phyloP scores from a whole-genome alignment of 2,113 vertebrate genomes.

The Phylloscopus trochiloides region DNA sequence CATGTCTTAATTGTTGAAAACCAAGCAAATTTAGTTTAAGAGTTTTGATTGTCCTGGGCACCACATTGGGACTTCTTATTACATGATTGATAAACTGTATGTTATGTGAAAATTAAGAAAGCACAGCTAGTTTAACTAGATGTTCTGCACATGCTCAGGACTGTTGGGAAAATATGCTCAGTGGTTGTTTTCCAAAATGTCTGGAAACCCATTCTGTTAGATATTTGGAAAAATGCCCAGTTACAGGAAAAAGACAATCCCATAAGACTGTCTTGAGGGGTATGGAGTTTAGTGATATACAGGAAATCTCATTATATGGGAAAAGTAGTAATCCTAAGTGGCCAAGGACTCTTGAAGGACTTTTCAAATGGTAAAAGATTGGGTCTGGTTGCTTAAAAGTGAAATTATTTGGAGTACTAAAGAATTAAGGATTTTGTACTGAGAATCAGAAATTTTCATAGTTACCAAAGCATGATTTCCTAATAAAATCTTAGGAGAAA shows the following conservation, averaged over 20 bases:
- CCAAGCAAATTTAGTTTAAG: neutral
- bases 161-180: neutral
- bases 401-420: neutral
- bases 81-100: neutral
- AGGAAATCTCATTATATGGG: neutral
- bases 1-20: neutral
- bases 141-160: neutral
- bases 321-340: neutral
- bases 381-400: neutral
- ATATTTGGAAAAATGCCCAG: neutral
- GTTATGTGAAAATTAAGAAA: neutral
- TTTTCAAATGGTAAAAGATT: neutral
- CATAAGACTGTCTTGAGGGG: neutral
- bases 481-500: neutral
- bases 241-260: neutral
- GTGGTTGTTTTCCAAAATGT: neutral
- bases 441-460: neutral
- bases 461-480: neutral
- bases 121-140: neutral
- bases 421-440: neutral
- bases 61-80: neutral
- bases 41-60: neutral
- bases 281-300: neutral
- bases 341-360: neutral
- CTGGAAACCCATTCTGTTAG: neutral